Conservation (phyloP, 2,888 invertebrate species). For the Melangyna quadrimaculata region DNA sequence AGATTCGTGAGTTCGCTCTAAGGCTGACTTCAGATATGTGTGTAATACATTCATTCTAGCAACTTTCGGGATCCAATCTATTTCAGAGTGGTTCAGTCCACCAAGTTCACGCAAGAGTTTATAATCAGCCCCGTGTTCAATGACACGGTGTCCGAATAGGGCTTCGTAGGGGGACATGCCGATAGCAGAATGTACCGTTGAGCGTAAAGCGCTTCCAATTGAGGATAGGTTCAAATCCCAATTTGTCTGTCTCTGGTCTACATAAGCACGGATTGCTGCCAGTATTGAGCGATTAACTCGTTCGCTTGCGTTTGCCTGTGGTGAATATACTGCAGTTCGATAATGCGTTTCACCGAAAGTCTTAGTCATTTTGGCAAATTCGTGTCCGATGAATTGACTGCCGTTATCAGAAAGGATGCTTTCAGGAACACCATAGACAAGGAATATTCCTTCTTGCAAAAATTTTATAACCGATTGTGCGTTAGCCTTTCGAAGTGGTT, state of each 20-base stretch:
- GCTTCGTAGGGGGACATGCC: not conserved
- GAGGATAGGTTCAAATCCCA: not conserved
- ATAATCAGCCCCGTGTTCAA: not conserved
- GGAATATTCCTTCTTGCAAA: not conserved
- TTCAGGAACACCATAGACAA: conserved; percentile 10
- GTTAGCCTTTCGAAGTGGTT: not conserved
- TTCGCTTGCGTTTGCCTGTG: conserved; percentile 6
- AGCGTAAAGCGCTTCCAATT: not conserved
- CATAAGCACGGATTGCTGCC: not conserved
- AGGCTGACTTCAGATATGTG: not conserved
- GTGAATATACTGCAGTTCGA: not conserved
- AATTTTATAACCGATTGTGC: not conserved
- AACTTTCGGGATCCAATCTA: no score
- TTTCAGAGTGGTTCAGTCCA: no score
- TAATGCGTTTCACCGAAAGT: not conserved
- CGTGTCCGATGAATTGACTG: not conserved
- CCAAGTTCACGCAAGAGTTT: not conserved
- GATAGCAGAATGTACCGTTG: not conserved
- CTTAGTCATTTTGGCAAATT: not conserved
- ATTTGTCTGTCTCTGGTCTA: not conserved
- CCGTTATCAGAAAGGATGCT: conserved; percentile 4
- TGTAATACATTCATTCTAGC: not conserved
- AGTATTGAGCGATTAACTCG: conserved; percentile 5
- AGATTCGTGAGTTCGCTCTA: not conserved
- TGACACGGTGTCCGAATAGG: not conserved